Percentiles rank a stretch among this genome's conserved stretches.
These are phyloP conservation scores for Sardina pilchardus DNA, from an alignment of 2,113 vertebrate genomes.

Conservation along the genomic window DNA sequence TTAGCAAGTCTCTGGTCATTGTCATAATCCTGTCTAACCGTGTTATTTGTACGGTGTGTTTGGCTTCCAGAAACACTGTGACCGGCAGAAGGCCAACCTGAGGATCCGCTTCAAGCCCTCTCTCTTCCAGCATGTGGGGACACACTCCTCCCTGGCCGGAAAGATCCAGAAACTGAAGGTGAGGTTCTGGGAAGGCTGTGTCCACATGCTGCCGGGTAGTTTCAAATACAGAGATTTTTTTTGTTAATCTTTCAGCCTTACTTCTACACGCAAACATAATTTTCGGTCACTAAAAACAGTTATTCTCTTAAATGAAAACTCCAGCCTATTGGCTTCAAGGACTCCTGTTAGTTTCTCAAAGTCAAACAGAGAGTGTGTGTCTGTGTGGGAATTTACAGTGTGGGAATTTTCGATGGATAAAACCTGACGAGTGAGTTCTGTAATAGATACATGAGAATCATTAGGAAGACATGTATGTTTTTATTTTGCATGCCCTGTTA, in stretches of 20 bases:
- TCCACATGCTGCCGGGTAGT: not conserved
- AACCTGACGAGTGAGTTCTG: not conserved
- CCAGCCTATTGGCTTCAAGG: not conserved
- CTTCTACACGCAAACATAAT: not conserved
- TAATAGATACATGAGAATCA: not conserved
- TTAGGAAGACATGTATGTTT: not conserved
- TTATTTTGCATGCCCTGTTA: not conserved
- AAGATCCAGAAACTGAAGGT: slow-evolving; percentile 99
- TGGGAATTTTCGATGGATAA: not conserved
- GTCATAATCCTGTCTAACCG: not conserved
- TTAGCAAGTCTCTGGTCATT: too few species aligned
- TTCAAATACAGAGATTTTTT: too few species aligned
- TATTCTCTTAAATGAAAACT: not conserved
- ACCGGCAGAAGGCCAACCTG: slow-evolving; percentile 96
- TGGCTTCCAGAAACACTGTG: slow-evolving; percentile 91
- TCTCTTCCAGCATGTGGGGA: slow-evolving; percentile 96
- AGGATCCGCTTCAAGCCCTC: slow-evolving; percentile 98
- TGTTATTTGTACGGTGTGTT: not conserved
- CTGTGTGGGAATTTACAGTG: not conserved
- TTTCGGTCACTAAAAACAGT: too few species aligned
- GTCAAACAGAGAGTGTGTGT: slow-evolving; percentile 12
- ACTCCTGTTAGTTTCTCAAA: not conserved
- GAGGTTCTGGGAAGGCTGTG: not conserved
- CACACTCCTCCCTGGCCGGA: slow-evolving; percentile 94
- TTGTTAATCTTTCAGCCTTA: too few species aligned